These are phyloP conservation scores for Drosophila birchii DNA, from an alignment of 2,888 invertebrate species.

Conservation along the genomic window DNA sequence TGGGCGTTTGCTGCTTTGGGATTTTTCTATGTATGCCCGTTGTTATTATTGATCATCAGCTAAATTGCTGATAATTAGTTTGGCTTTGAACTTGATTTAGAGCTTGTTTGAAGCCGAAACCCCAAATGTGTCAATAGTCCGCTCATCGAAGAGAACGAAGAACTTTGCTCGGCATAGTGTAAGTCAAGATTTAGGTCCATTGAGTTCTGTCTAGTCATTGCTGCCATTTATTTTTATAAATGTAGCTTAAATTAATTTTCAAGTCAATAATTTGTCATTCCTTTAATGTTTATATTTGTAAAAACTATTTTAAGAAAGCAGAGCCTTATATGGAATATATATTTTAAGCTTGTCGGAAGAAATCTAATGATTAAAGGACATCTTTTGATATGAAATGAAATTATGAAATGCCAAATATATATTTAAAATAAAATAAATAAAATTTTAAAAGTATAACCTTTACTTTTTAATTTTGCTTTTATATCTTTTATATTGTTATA, in stretches of 20 bases:
- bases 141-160: constrained; percentile 19
- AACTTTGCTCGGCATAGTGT: constrained; percentile 2
- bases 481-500: not conserved
- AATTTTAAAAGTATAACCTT: not conserved
- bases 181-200: not conserved
- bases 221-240: not conserved
- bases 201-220: constrained; percentile 5
- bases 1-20: constrained; percentile 36
- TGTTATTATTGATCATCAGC: constrained; percentile 62
- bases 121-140: constrained; percentile 49
- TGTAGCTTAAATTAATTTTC: not conserved
- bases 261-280: not conserved
- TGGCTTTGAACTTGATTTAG: constrained; percentile 79
- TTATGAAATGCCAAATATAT: no score
- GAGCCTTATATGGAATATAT: not conserved
- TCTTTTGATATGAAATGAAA: no score
- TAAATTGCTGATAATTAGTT: constrained; percentile 75
- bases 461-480: no score
- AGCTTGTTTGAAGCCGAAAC: constrained; percentile 62
- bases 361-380: not conserved
- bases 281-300: not conserved
- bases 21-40: constrained; percentile 31
- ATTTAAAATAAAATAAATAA: no score
- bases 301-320: not conserved
- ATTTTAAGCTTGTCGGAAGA: no score